Percentiles rank a stretch among this genome's conserved stretches.
These are phyloP conservation scores for Micronycteris hirsuta DNA, from an alignment of 2,113 vertebrate species.

Conservation along the genomic window DNA sequence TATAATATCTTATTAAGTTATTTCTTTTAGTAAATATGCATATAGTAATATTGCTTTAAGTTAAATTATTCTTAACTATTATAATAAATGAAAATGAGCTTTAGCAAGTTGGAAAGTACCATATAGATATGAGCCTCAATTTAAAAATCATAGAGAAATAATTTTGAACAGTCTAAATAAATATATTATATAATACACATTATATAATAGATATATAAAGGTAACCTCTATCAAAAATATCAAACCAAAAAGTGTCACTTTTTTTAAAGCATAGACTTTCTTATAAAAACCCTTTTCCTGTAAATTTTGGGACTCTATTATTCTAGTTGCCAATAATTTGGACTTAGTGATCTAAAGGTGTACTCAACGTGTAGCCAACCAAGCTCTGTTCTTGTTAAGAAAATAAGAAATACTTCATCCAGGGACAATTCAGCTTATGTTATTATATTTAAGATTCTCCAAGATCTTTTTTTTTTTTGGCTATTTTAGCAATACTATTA, in stretches of 20 bases:
- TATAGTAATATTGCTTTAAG: neutral
- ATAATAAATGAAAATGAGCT: neutral
- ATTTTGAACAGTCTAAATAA: neutral
- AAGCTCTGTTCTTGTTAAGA: neutral
- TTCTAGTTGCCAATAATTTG: neutral
- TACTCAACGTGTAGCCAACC: neutral
- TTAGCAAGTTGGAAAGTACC: neutral
- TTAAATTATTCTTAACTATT: neutral
- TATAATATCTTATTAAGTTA: neutral
- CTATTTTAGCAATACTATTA: neutral
- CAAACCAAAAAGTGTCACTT: neutral
- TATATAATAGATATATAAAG: neutral
- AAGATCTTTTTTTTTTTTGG: neutral
- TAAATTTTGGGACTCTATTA: neutral
- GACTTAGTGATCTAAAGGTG: neutral
- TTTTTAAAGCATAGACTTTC: neutral
- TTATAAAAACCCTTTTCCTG: neutral
- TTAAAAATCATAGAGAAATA: neutral
- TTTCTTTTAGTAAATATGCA: neutral
- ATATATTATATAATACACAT: neutral
- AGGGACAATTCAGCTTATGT: neutral
- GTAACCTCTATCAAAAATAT: neutral
- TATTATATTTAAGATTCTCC: neutral
- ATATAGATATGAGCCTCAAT: neutral
- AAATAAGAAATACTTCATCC: conserved; percentile 19